Evolutionary conservation across 2,888 invertebrate genomes (phyloP), one percentile per base, ranked within the genome.

Genomic region (Andrena dorsata): DNA sequence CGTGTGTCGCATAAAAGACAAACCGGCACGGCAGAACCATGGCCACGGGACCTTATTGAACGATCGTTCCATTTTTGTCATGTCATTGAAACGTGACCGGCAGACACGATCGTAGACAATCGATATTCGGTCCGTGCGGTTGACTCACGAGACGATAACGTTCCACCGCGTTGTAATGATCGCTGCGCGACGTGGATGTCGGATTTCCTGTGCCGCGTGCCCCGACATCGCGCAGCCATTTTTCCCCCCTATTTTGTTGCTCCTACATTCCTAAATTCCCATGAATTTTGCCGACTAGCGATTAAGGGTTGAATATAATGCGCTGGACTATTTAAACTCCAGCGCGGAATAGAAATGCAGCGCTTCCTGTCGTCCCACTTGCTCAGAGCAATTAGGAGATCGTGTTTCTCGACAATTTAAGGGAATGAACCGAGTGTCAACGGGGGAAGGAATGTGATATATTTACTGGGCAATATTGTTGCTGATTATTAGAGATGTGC

Each of bases 81-180:
- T 60, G 83, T 68, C 76, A 74, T 84, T 81, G 84, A 83, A 74
- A 84, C 84, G 84, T 84, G 84, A 84, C 74, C 80, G 41, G 74
- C 77, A 76, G 76, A 51, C 63, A 58, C 70, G 74, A 84, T 81
- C 73, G 63, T 20, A 56, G 65, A 80, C 68, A 80, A 83, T 83
- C 83, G 83, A 80, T 84, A 84, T 80, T 83, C 80, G 56, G 65
- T 80, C 75, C 61, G 58, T 16, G 56, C 65, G 56, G 47, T 69
- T 65, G 72, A 69, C 66, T 74, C 73, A 60, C 70, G 61, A 26
- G 47, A 61, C 69, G 71, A 69, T 80, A 61, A 69, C 61, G 71
- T 69, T 56, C 65, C 56, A 16, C 8, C 30, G 65, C 69, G 47
- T n/a, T 73, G 35, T 41, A 63, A 76, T 4, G 78, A 69, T 79